These are phyloP conservation scores for Capromys pilorides DNA, from an alignment of 2,797 vertebrate genomes.

Conservation along the genomic window DNA sequence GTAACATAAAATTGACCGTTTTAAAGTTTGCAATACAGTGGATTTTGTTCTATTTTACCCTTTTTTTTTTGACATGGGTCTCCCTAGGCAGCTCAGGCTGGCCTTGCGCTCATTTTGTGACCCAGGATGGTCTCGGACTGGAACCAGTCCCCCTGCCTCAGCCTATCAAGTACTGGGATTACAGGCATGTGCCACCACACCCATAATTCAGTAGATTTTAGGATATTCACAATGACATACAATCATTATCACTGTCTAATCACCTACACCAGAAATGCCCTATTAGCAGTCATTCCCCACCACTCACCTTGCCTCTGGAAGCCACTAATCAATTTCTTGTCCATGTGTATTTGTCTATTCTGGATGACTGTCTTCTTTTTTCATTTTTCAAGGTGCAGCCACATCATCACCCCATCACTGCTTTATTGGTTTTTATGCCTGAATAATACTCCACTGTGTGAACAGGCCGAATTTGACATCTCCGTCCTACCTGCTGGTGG, in stretches of 20 bases:
- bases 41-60: neutral
- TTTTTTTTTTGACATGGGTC: too few species aligned
- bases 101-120: too few species aligned
- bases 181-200: too few species aligned
- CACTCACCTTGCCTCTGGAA: neutral
- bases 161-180: too few species aligned
- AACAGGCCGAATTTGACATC: neutral
- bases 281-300: neutral
- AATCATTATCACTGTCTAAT: neutral
- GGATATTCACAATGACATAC: neutral
- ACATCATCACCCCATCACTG: too few species aligned
- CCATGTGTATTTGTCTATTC: neutral
- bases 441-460: neutral
- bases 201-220: neutral
- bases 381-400: neutral
- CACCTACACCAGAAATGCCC: neutral
- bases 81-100: too few species aligned
- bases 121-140: too few species aligned
- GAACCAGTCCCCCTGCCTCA: too few species aligned
- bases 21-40: neutral
- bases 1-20: neutral
- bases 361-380: neutral
- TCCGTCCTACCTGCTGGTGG: neutral
- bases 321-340: neutral
- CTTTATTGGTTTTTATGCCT: neutral